phyloP scores from a whole-genome alignment of 2,888 invertebrate species.

The Drosophila nigritarsus region DNA sequence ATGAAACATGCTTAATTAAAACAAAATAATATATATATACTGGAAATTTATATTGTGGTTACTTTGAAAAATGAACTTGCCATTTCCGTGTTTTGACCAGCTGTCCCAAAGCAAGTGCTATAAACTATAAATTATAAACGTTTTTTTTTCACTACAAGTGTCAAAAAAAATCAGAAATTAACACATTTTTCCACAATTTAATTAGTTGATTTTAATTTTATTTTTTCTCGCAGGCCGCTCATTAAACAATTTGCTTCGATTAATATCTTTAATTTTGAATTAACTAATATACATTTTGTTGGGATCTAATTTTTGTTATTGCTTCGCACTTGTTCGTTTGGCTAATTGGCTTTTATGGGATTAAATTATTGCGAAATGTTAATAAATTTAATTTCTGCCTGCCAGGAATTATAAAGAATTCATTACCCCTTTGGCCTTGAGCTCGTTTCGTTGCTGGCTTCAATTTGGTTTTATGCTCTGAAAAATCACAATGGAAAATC shows the following conservation, averaged over 20 bases:
- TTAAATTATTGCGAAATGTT: conserved; percentile 57
- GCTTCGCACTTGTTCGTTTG: conserved; percentile 38
- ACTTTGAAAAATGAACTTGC: background rate
- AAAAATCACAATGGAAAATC: conserved; percentile 27
- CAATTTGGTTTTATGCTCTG: conserved; percentile 17
- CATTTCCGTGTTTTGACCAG: background rate
- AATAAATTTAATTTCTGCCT: conserved; percentile 41
- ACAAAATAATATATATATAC: conserved; percentile 10
- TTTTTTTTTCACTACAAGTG: background rate
- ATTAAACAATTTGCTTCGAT: conserved; percentile 63
- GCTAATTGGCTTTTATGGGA: conserved; percentile 63
- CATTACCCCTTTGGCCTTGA: background rate
- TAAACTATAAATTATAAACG: background rate
- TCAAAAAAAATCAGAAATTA: background rate
- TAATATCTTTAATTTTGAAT: conserved; percentile 18
- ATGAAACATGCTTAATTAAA: conserved; percentile 18
- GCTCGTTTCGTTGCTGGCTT: conserved; percentile 9
- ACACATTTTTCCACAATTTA: background rate
- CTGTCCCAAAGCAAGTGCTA: background rate
- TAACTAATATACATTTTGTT: conserved; percentile 13
- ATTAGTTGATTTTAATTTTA: background rate
- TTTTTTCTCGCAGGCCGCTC: conserved; percentile 17
- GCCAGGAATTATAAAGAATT: conserved; percentile 37
- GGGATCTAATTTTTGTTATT: conserved; percentile 38
- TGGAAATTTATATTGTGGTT: background rate